Percentiles rank a stretch among this genome's conserved stretches.
These are phyloP conservation scores for Gadus chalcogrammus DNA, from an alignment of 2,113 vertebrate genomes.

Conservation along the genomic window DNA sequence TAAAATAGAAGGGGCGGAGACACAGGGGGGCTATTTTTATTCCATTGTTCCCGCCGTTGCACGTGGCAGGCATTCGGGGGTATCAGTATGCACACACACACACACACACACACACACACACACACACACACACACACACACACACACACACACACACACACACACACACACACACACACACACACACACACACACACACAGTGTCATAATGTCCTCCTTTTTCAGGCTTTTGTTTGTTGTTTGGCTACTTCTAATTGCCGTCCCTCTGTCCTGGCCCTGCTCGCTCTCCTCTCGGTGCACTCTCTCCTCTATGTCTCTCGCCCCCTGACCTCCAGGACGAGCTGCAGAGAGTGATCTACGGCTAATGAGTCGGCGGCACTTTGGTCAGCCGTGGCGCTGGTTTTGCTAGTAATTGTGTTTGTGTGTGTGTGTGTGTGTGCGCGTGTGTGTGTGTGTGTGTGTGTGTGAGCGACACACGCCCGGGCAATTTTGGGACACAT, in stretches of 20 bases:
- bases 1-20: neutral
- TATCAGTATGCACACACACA: neutral
- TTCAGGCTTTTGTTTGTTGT: conserved; percentile 27
- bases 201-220: conserved; percentile 3
- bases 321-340: neutral
- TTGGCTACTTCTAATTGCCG: conserved; percentile 46
- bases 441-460: conserved; percentile 11
- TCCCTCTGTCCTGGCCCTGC: conserved; percentile 30
- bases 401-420: conserved; percentile 52
- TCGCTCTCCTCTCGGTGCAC: conserved; percentile 3
- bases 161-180: neutral
- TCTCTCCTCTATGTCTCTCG: neutral
- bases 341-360: conserved; percentile 63
- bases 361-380: conserved; percentile 61
- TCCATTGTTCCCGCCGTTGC: neutral
- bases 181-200: conserved; percentile 6
- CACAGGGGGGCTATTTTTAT: neutral
- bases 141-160: conserved; percentile 9
- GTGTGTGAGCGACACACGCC: neutral
- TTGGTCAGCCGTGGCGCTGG: conserved; percentile 55
- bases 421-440: neutral
- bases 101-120: neutral
- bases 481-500: conserved; percentile 12
- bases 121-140: neutral
- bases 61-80: neutral